Percentiles rank a stretch among this genome's conserved stretches.
These are phyloP conservation scores for Tribolium madens DNA, from an alignment of 1,140 invertebrate species.

Conservation along the genomic window DNA sequence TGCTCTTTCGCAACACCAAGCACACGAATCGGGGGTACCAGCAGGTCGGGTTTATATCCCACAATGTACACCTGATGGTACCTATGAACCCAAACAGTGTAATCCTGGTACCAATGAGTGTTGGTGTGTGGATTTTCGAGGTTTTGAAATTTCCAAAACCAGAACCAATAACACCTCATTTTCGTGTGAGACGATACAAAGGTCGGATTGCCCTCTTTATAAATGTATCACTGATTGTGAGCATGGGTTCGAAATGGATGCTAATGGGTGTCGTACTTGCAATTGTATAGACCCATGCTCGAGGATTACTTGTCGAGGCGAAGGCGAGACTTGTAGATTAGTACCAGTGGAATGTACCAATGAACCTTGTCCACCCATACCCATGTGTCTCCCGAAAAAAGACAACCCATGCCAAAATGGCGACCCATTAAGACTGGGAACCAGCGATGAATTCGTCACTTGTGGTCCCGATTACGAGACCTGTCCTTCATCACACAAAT, in stretches of 20 bases:
- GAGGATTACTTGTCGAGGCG: conserved; percentile 77
- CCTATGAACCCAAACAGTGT: conserved; percentile 85
- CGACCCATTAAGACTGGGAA: conserved; percentile 72
- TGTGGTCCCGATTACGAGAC: conserved; percentile 80
- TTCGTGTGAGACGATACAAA: conserved; percentile 61
- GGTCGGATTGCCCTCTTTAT: conserved; percentile 71
- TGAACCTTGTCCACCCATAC: conserved; percentile 79
- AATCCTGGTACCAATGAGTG: conserved; percentile 80
- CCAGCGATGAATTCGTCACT: conserved; percentile 70
- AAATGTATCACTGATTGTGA: conserved; percentile 76
- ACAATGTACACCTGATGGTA: conserved; percentile 80
- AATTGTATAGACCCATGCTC: conserved; percentile 83
- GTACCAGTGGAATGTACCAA: conserved; percentile 68
- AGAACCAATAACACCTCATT: conserved; percentile 63
- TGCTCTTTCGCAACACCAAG: conserved; percentile 78
- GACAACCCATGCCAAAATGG: conserved; percentile 80
- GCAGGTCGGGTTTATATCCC: conserved; percentile 82
- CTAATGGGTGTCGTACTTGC: conserved; percentile 80
- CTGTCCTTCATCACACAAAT: conserved; percentile 87
- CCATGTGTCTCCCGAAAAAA: conserved; percentile 82
- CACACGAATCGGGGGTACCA: conserved; percentile 80
- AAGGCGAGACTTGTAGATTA: conserved; percentile 76
- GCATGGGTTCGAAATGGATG: conserved; percentile 77
- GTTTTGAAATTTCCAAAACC: conserved; percentile 80
- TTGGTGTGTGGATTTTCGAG: conserved; percentile 91